These are phyloP conservation scores for Ceratosolen solmsi DNA, from an alignment of 1,140 invertebrate genomes.

Conservation along the genomic window DNA sequence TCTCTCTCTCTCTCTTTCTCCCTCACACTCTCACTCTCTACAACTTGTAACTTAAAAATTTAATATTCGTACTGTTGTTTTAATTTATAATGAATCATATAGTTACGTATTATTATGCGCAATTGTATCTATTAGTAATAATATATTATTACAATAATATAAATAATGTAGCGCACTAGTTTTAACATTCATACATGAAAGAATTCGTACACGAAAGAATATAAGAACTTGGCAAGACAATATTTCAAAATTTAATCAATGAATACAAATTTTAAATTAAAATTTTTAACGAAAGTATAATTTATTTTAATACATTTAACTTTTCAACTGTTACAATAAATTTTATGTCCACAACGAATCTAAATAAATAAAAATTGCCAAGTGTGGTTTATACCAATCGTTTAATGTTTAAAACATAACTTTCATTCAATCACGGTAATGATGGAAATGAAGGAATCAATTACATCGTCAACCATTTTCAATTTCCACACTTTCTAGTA, in stretches of 20 bases:
- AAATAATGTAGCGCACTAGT: neutral
- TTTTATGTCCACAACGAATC: too few species aligned
- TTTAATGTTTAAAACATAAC: neutral
- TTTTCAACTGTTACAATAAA: too few species aligned
- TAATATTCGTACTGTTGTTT: neutral
- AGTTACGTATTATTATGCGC: neutral
- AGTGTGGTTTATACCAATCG: too few species aligned
- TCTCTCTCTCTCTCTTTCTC: too few species aligned
- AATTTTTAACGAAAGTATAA: too few species aligned
- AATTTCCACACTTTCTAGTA: constrained; percentile 40
- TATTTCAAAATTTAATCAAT: too few species aligned
- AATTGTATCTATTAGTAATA: neutral
- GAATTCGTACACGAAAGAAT: too few species aligned
- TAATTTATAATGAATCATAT: neutral
- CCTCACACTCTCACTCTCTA: neutral
- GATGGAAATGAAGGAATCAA: constrained; percentile 14
- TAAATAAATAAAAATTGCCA: too few species aligned
- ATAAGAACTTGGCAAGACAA: too few species aligned
- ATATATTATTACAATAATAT: neutral
- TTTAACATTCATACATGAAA: too few species aligned
- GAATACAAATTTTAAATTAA: too few species aligned
- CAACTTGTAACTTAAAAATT: neutral
- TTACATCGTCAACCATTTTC: neutral
- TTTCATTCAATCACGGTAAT: neutral
- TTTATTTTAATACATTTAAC: too few species aligned